These are phyloP conservation scores for Lepidonotus clava DNA, from an alignment of 2,888 invertebrate genomes.

Conservation along the genomic window DNA sequence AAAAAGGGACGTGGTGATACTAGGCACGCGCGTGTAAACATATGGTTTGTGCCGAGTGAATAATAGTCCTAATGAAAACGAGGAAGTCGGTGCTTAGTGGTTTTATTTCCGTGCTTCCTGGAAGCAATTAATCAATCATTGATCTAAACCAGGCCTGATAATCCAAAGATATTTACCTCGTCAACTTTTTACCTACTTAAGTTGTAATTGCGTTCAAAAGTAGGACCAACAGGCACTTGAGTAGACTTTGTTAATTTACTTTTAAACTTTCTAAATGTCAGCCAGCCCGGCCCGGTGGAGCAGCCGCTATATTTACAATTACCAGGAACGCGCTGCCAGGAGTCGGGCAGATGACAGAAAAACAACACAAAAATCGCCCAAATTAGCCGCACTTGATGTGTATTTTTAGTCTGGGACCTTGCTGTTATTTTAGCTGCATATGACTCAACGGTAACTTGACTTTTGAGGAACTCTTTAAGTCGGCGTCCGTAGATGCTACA, in stretches of 20 bases:
- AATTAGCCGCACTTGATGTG: not conserved
- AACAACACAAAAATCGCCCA: conserved; percentile 5
- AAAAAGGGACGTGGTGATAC: not conserved
- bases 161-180: conserved; percentile 48
- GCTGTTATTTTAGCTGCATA: conserved; percentile 42
- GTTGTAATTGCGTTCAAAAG: conserved; percentile 42
- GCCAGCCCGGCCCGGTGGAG: not conserved
- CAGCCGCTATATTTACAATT: conserved; percentile 24
- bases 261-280: conserved; percentile 52
- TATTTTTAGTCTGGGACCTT: conserved; percentile 49
- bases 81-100: conserved; percentile 26
- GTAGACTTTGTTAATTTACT: conserved; percentile 52
- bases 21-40: not conserved
- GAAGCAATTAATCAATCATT: conserved; percentile 36
- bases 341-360: conserved; percentile 18
- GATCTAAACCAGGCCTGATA: conserved; percentile 26
- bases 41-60: not conserved
- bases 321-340: not conserved
- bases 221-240: conserved; percentile 44
- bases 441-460: conserved; percentile 33
- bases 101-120: conserved; percentile 43
- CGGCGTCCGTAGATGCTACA: not conserved
- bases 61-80: not conserved
- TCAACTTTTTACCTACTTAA: conserved; percentile 50
- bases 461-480: not conserved